Percentiles rank a stretch among this genome's conserved stretches.
These are phyloP conservation scores for Podargus strigoides DNA, from an alignment of 2,797 vertebrate species.

Conservation along the genomic window DNA sequence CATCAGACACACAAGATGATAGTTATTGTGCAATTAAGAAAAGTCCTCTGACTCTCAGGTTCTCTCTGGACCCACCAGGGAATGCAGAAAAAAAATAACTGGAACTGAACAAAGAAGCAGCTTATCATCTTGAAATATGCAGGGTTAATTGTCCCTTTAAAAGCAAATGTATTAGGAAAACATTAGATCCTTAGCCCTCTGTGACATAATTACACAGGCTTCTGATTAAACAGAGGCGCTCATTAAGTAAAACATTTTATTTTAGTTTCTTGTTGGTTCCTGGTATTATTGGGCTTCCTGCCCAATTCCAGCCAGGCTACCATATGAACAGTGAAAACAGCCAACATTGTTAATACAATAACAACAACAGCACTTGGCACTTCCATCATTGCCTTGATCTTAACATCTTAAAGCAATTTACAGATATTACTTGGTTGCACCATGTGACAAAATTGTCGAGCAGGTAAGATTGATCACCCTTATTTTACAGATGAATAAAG, in stretches of 20 bases:
- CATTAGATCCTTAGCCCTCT: constrained; percentile 60
- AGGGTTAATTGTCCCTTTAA: constrained; percentile 52
- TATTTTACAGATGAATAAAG: constrained; percentile 12
- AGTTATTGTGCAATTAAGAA: constrained; percentile 48
- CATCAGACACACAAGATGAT: constrained; percentile 27
- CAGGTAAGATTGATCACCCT: neutral
- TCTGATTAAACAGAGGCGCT: constrained; percentile 60
- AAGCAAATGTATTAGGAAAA: constrained; percentile 58
- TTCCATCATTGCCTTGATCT: constrained; percentile 34
- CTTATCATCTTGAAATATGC: constrained; percentile 62
- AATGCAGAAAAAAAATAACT: constrained; percentile 13
- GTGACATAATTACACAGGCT: constrained; percentile 65
- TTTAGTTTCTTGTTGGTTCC: constrained; percentile 55
- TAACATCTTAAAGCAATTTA: constrained; percentile 46
- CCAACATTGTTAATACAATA: constrained; percentile 52
- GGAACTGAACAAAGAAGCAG: constrained; percentile 49
- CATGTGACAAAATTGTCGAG: neutral
- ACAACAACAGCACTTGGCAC: constrained; percentile 61
- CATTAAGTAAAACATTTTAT: constrained; percentile 67
- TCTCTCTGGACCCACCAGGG: constrained; percentile 25
- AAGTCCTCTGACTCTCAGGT: constrained; percentile 39
- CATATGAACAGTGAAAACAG: constrained; percentile 64
- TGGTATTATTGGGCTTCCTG: constrained; percentile 54
- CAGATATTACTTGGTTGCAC: neutral
- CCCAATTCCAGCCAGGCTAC: constrained; percentile 70